These are phyloP conservation scores for Silurus meridionalis DNA, from an alignment of 2,113 vertebrate genomes.

Conservation along the genomic window DNA sequence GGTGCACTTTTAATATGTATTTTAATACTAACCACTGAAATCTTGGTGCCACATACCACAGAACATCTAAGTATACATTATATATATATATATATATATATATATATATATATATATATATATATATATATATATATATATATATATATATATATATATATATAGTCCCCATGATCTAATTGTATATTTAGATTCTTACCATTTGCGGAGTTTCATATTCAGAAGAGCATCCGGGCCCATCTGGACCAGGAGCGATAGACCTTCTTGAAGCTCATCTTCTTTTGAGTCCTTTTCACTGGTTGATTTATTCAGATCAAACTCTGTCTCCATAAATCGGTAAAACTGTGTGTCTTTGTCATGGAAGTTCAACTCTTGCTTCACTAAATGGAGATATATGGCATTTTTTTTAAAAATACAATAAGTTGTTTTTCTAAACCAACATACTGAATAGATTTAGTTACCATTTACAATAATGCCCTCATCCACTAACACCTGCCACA, in stretches of 20 bases:
- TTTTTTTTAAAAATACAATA: background rate
- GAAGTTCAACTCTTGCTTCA: constrained; percentile 90
- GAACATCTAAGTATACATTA: too few relatives aligned
- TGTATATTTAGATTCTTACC: constrained; percentile 70
- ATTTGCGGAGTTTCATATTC: constrained; percentile 89
- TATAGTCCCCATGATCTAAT: too few relatives aligned
- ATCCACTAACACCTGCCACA: constrained; percentile 92
- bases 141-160: too few relatives aligned
- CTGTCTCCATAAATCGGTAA: constrained; percentile 82
- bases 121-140: too few relatives aligned
- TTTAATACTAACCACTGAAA: too few relatives aligned
- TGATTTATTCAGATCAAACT: constrained; percentile 66
- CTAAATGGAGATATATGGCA: constrained; percentile 63
- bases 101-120: too few relatives aligned
- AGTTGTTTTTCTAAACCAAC: background rate
- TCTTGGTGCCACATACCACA: too few relatives aligned
- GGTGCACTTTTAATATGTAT: too few relatives aligned
- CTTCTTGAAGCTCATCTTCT: constrained; percentile 87
- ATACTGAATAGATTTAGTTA: constrained; percentile 59
- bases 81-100: too few relatives aligned
- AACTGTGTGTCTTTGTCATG: constrained; percentile 91
- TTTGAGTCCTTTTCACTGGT: constrained; percentile 68
- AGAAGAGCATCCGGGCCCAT: constrained; percentile 88
- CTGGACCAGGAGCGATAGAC: constrained; percentile 82
- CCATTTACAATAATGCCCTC: constrained; percentile 85